Evolutionary conservation across 2,113 vertebrate genomes (phyloP).

Genomic region (Turdus rufiventris): DNA sequence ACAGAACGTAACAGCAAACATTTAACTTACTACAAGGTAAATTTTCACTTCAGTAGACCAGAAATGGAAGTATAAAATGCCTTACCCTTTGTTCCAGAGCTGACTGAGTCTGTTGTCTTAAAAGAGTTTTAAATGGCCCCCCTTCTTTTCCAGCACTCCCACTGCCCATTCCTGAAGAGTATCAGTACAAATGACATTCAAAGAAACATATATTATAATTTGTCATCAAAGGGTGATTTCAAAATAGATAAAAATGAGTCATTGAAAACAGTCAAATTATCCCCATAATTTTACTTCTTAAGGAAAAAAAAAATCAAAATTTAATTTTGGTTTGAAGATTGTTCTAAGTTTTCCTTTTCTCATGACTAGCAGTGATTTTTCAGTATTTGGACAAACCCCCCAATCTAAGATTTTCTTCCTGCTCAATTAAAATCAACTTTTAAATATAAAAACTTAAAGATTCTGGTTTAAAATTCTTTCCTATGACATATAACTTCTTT

Average conservation of each 20-base stretch:
- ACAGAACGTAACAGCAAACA: background rate
- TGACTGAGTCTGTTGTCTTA: slow-evolving; percentile 95
- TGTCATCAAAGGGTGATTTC: background rate
- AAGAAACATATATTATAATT: slow-evolving; percentile 18
- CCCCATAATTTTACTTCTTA: background rate
- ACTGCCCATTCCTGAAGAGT: slow-evolving; percentile 93
- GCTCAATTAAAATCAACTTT: background rate
- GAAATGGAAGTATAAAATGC: background rate
- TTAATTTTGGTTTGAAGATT: background rate
- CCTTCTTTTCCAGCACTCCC: slow-evolving; percentile 95
- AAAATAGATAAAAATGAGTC: background rate
- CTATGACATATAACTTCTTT: background rate
- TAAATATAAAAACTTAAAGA: background rate
- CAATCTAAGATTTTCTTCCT: background rate
- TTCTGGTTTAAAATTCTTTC: background rate
- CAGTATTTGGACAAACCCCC: background rate
- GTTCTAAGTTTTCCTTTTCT: background rate
- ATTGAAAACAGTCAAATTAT: background rate
- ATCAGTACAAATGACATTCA: slow-evolving; percentile 67
- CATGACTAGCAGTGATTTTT: background rate
- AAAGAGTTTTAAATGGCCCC: slow-evolving; percentile 90
- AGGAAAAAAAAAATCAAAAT: background rate
- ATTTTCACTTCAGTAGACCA: background rate
- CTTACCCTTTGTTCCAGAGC: slow-evolving; percentile 96
- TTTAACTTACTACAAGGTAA: background rate